Base-by-base conservation (phyloP, 2,113 vertebrate species). In the Himantopus leucocephalus region DNA sequence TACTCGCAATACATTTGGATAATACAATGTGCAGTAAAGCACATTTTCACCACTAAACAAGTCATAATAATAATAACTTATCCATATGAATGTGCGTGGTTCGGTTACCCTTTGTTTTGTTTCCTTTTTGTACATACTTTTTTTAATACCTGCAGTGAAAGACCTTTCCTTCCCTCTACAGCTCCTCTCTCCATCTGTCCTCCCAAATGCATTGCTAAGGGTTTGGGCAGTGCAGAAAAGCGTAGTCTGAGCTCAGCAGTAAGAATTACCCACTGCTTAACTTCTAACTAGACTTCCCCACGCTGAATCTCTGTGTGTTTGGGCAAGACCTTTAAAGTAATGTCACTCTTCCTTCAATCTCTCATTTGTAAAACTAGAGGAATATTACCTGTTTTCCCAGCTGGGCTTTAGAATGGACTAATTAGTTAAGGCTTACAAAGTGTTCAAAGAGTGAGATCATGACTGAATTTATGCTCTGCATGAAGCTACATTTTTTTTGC, bases 351-450 rank as follows among this genome's bases (percentile, higher is more conserved):
- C 60, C 53, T 74, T 60, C 87, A 78, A 45, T 88, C 74, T 8
- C 62, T 95, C 53, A 35, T 93, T 96, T 96, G 73, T 91, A 79
- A 90, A 92, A 79, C 34, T 52, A 56, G 48, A 72, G 85, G 53
- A 87, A 90, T 87, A 79, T 94, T 91, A 87, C 56, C 95, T 95
- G 70, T 87, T 94, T 93, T 96, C 87, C 84, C 82, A 76, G 85
- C 35, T 75, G 81, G 66, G 77, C 41, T 89, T 92, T 91, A 82
- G 66, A 82, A 88, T 63, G n/a, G 37, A 62, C 45, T 96, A 83
- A 80, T 93, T 80, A 96, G 63, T 72, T 90, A 47, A 85, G 67
- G 62, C 72, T 96, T 83, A 76, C 58, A 58, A 70, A 88, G 35
- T 60, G 48, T 72, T 93, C 39, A 4, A 47, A 39, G 66, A 88